Evolutionary conservation across 2,113 vertebrate species (phyloP).

Genomic region (Paraplagusia blochii): DNA sequence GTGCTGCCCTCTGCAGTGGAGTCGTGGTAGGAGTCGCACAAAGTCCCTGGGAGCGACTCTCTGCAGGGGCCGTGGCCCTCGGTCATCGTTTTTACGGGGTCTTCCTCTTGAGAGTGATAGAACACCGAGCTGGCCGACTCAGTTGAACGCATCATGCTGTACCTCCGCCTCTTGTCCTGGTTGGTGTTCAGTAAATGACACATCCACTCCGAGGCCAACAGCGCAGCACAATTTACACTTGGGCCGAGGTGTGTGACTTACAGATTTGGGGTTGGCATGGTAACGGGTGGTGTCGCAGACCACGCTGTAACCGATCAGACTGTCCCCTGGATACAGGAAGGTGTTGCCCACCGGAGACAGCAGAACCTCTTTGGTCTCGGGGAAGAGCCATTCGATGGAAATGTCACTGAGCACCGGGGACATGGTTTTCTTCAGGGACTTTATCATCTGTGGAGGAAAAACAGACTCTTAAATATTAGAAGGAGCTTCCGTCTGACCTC

Average conservation of each 20-base stretch:
- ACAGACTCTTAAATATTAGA: conserved; percentile 10
- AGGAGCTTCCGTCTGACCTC: conserved; percentile 1
- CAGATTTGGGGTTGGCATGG: conserved; percentile 80
- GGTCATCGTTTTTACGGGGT: conserved; percentile 44
- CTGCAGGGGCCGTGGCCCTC: conserved; percentile 57
- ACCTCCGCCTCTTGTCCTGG: conserved; percentile 87
- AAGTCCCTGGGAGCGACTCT: conserved; percentile 47
- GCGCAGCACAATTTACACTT: too few relatives aligned
- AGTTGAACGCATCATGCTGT: conserved; percentile 85
- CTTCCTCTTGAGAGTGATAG: conserved; percentile 91
- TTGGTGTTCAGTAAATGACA: conserved; percentile 24
- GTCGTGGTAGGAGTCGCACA: conserved; percentile 59
- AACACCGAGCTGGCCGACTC: conserved; percentile 91
- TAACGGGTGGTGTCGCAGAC: conserved; percentile 85
- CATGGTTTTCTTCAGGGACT: conserved; percentile 91
- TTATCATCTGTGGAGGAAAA: conserved; percentile 83
- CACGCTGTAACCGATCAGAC: conserved; percentile 83
- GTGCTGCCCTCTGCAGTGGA: conserved; percentile 49
- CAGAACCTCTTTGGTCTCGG: conserved; percentile 87
- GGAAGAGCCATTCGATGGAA: conserved; percentile 92
- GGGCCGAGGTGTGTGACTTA: conserved; percentile 77
- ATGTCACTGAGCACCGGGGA: conserved; percentile 87
- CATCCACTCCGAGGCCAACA: not conserved
- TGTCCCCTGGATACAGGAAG: conserved; percentile 91
- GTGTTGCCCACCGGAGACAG: conserved; percentile 84